Evolutionary conservation across 2,113 vertebrate genomes (phyloP), one percentile per base, ranked within the genome.

Genomic region (Larimichthys crocea): DNA sequence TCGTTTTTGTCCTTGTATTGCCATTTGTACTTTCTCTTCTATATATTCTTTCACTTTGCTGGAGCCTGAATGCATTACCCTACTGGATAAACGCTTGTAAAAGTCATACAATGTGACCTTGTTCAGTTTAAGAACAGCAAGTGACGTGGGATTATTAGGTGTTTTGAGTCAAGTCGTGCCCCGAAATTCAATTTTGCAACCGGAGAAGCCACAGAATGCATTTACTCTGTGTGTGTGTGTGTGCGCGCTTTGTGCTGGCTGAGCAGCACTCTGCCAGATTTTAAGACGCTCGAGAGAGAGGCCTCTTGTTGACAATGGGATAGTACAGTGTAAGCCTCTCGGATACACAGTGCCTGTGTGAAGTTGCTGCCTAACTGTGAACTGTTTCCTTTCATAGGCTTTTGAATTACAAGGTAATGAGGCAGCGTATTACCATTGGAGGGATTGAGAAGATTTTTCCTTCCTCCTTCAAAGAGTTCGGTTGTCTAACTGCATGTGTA

Each of bases 101-200:
- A 70, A 15, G 11, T 78, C 76, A 82, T 72, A 66, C 80, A 85
- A 50, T 80, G 89, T 93, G 92, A 93, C 93, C 92, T 91, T 90
- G 91, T 88, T 91, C 79, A 22, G 82, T 86, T 86, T 72, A 48
- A 69, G 76, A 83, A 84, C 90, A 80, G 72, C 68, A 20, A 85
- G 89, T 87, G 90, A 89, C 65, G 76, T 57, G 64, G 88, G 87
- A 93, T 94, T 94, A 91, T 92, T 85, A 87, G 90, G 87, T 92
- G 86, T 91, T 93, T 83, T 84, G 80, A 92, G 91, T 92, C 88
- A 73, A 87, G 91, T 82, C 72, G 74, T 84, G 85, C 66, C 83
- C 85, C 49, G 73, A 88, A 92, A 95, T 94, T 93, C 84, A 92
- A 92, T 94, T 35, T 94, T 93, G 76, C 86, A 63, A 72, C 75